phyloP scores from a whole-genome alignment of 2,888 invertebrate species.

The Carcina quercana region DNA sequence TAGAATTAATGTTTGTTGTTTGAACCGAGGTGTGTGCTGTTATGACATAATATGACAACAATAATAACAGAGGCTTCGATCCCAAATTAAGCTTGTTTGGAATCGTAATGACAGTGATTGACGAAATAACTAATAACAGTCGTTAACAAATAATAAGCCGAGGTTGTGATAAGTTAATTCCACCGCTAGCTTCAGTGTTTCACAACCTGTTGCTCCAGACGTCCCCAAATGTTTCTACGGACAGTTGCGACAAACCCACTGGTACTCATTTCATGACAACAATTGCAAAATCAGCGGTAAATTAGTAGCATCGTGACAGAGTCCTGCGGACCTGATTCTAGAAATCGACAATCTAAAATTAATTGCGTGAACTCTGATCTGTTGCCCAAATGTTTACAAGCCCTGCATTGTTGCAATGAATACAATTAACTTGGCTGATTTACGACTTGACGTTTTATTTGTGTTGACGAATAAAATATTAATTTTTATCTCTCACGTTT shows the following conservation, averaged over 20 bases:
- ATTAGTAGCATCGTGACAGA: slow-evolving; percentile 61
- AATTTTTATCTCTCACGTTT: too few species aligned
- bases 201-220: slow-evolving; percentile 38
- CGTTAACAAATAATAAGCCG: slow-evolving; percentile 56
- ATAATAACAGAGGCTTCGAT: slow-evolving; percentile 26
- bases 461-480: too few species aligned
- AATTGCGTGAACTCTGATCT: slow-evolving; percentile 63
- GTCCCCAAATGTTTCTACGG: slow-evolving; percentile 46
- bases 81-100: slow-evolving; percentile 44
- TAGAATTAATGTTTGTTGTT: not conserved
- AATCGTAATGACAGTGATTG: slow-evolving; percentile 46
- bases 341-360: slow-evolving; percentile 54
- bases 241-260: slow-evolving; percentile 34
- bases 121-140: slow-evolving; percentile 54
- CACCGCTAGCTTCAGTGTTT: slow-evolving; percentile 43
- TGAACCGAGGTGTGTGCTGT: slow-evolving; percentile 9
- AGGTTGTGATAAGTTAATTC: slow-evolving; percentile 51
- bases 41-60: slow-evolving; percentile 11
- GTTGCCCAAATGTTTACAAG: slow-evolving; percentile 49
- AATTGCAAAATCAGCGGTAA: slow-evolving; percentile 44
- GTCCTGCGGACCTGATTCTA: slow-evolving; percentile 43
- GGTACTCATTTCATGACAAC: slow-evolving; percentile 51
- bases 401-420: slow-evolving; percentile 28
- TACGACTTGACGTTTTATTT: too few species aligned
- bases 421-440: too few species aligned